These are phyloP conservation scores for Strigops habroptila DNA, from an alignment of 2,113 vertebrate species.

Conservation along the genomic window DNA sequence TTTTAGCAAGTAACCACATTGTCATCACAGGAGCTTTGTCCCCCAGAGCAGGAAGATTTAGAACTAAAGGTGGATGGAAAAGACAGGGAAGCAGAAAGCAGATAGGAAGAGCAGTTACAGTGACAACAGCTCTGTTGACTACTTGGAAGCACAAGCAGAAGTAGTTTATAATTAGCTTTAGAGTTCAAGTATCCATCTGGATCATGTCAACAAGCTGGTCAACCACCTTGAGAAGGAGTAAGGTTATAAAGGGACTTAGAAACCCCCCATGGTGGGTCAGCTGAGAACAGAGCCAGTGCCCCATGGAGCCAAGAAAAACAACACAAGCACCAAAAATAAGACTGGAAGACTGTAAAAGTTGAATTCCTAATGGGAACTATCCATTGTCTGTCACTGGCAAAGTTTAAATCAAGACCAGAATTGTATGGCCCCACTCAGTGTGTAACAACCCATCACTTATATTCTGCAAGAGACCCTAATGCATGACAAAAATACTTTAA, in stretches of 20 bases:
- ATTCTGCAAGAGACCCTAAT: neutral
- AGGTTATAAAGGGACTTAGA: too few species aligned
- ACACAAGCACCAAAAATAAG: neutral
- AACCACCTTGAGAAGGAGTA: neutral
- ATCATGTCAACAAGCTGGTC: neutral
- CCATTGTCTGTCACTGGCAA: neutral
- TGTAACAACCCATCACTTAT: neutral
- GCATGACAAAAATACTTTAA: neutral
- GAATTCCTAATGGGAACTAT: accelerated
- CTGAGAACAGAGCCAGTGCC: neutral
- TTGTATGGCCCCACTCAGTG: neutral
- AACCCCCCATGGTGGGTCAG: neutral
- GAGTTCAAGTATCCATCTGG: neutral
- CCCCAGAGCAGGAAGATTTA: neutral
- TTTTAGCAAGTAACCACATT: neutral
- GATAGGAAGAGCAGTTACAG: neutral
- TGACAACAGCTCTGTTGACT: neutral
- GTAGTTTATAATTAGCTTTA: neutral
- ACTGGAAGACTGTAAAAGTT: neutral
- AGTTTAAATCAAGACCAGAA: neutral
- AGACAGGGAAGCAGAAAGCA: neutral
- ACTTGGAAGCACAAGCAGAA: neutral
- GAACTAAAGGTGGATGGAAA: neutral
- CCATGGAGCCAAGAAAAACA: too few species aligned
- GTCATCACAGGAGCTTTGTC: neutral